Percentiles rank a stretch among this genome's conserved stretches.
These are phyloP conservation scores for Morone saxatilis DNA, from an alignment of 2,113 vertebrate genomes.

Conservation along the genomic window DNA sequence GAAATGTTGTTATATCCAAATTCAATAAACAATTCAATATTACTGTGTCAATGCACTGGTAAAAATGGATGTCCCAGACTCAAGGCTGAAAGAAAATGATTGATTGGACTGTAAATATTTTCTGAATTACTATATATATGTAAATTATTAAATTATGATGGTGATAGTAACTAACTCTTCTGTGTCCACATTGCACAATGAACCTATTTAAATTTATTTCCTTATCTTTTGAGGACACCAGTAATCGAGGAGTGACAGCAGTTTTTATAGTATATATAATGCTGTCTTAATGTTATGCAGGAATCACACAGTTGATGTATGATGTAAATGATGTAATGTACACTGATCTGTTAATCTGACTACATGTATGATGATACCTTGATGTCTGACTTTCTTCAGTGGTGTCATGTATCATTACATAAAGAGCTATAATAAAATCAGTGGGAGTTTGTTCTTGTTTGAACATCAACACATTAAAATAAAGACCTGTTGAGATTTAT, in stretches of 20 bases:
- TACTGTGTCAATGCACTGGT: not conserved
- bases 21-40: not conserved
- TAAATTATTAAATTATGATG: not conserved
- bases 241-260: not conserved
- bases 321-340: not conserved
- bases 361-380: not conserved
- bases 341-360: not conserved
- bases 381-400: slow-evolving; percentile 8
- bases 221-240: not conserved
- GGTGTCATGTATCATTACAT: slow-evolving; percentile 39
- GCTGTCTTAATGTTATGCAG: not conserved
- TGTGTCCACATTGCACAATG: not conserved
- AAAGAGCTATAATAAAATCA: slow-evolving; percentile 39
- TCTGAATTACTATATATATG: not conserved
- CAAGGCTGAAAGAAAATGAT: slow-evolving; percentile 14
- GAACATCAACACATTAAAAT: not conserved
- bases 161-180: not conserved
- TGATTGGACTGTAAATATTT: not conserved
- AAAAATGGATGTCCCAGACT: not conserved
- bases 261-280: not conserved
- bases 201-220: not conserved
- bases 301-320: not conserved
- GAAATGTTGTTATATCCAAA: not conserved
- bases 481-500: not conserved
- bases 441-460: not conserved